Base-by-base conservation (phyloP, 2,797 vertebrate species). In the Trachops cirrhosus region DNA sequence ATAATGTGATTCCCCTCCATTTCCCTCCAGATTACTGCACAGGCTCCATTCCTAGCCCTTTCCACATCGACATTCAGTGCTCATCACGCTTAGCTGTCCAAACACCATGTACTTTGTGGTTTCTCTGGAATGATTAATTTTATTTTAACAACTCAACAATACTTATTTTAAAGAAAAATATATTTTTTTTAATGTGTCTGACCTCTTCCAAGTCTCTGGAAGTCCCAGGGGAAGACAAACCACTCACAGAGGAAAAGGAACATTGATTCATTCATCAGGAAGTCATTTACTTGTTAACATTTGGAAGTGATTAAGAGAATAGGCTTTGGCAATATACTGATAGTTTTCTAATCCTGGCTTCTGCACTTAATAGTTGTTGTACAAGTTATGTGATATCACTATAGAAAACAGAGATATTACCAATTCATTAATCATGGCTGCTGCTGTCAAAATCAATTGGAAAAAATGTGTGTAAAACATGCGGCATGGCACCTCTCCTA, bases 51-150 rank as follows among this genome's bases (percentile, higher is more conserved):
- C 59, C 29, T 12, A 73, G 37, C 3, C 41, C 24, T 83, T 84
- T 91, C 7, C 57, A 19, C 67, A 75, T 62, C 54, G 37, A 3
- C 4, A 12, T 24, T 86, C n/a, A 86, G 19, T 22, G 34, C 5
- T 86, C 50, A 52, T 39, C 44, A 67, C 16, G 70, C 12, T 46
- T 89, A 84, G 74, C 83, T 88, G 21, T 50, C 44, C 44, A 6
- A 85, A 34, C 41, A 91, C 52, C 59, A 92, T 94, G 39, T 34
- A 59, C 22, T 59, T 41, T 57, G 5, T 24, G 59, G 26, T 18
- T 85, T 93, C n/a, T 94, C 48, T 89, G 22, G 73, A 85, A 89
- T 70, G 37, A 79, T 85, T 87, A 64, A 85, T 79, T 95, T 89
- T 24, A 92, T 34, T 86, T 89, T 82, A 59, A 85, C 44, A 80